These are phyloP conservation scores for Cydia splendana DNA, from an alignment of 1,140 invertebrate species.

Conservation along the genomic window DNA sequence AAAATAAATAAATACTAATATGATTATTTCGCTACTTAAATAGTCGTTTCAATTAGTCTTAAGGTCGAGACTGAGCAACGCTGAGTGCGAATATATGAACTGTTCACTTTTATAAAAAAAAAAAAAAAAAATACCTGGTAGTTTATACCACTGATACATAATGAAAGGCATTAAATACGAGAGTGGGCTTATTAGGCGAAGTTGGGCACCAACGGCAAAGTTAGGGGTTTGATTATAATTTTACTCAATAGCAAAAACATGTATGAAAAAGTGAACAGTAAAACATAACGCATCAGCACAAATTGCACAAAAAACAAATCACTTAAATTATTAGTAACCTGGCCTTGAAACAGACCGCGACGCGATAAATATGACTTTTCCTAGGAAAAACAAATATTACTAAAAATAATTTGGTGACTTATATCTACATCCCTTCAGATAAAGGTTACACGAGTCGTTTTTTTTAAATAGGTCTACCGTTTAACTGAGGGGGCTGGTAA, in stretches of 20 bases:
- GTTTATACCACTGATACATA: too few species aligned
- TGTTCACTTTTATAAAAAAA: background rate
- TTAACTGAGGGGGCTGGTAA: too few species aligned
- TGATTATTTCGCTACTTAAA: slow-evolving; percentile 24
- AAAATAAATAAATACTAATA: slow-evolving; percentile 24
- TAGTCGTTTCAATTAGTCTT: slow-evolving; percentile 20
- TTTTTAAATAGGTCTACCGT: too few species aligned
- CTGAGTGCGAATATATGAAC: background rate
- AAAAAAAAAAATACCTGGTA: background rate
- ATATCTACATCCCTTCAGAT: background rate
- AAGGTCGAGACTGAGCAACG: slow-evolving; percentile 15
- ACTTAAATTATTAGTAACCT: slow-evolving; percentile 38
- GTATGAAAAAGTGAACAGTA: background rate
- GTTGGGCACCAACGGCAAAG: too few species aligned
- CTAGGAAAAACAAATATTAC: slow-evolving; percentile 57
- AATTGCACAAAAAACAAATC: slow-evolving; percentile 31
- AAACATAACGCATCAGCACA: background rate
- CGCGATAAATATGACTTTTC: slow-evolving; percentile 60
- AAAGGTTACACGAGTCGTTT: background rate
- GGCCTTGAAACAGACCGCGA: slow-evolving; percentile 70
- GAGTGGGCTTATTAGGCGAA: too few species aligned
- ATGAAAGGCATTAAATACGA: too few species aligned
- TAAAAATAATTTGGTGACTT: slow-evolving; percentile 7
- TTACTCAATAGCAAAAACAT: background rate
- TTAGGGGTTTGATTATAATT: too few species aligned